Evolutionary conservation across 2,113 vertebrate species (phyloP), one percentile per base, ranked within the genome.

Genomic region (Lepus timidus): DNA sequence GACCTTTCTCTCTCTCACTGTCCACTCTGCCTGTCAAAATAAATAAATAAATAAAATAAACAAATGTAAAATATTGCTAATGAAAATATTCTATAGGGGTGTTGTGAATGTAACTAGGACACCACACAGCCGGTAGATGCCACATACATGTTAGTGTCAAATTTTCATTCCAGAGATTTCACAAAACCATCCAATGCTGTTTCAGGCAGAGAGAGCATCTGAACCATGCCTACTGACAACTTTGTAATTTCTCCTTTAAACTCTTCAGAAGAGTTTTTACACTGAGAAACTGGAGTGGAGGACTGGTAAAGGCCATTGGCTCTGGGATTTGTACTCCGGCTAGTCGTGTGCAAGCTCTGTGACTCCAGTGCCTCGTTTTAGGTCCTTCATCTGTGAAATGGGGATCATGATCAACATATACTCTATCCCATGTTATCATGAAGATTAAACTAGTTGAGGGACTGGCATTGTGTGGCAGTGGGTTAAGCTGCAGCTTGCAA

Each of bases 381-480:
- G n/a, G 4, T 52, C 84, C 29, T 91, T 90, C 65, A 70, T 88
- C 83, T 89, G 75, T 75, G 65, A 93, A 89, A 88, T 62, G 17
- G 23, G 33, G 44, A 71, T 90, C 20, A 71, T 36, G 23, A 82
- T n/a, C 61, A 75, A 87, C 75, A 36, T 65, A 82, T 71, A 36
- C 44, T 27, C 74, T 65, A 84, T 52, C 27, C 90, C 23, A 85
- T 16, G 16, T 86, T 88, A 85, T 52, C 70, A 68, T 90, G 33
- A 94, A 64, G 39, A 76, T 67, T 85, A 61, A 87, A 64, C 27
- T 39, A 44, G 44, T 7, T 44, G 44, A 44, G 6, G 44, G 44
- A 8, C 44, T 44, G 44, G 44, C 44, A 44, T 44, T 44, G 44
- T 44, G 44, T 44, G 44, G 44, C 44, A 44, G 44, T 1, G 6